Percentiles rank a stretch among this genome's conserved stretches.
phyloP scores from a whole-genome alignment of 1,140 invertebrate species.

The Microplitis mediator region DNA sequence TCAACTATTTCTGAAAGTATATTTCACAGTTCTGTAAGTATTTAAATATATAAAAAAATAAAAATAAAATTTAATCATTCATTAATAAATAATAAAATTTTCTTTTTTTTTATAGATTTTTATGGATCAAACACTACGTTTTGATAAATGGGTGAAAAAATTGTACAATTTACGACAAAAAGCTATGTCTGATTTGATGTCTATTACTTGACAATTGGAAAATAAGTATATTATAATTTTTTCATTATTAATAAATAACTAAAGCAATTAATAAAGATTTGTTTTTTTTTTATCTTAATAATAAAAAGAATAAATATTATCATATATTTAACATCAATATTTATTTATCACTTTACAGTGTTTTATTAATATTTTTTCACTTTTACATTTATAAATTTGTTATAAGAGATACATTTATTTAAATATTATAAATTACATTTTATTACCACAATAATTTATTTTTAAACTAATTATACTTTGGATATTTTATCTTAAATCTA shows the following conservation, averaged over 20 bases:
- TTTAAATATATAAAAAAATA: background rate
- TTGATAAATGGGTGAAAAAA: conserved; percentile 62
- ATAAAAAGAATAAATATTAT: conserved; percentile 1
- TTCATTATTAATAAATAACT: background rate
- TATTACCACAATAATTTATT: background rate
- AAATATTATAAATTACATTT: conserved; percentile 3
- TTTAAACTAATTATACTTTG: background rate
- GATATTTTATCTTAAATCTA: background rate
- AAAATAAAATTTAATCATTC: background rate
- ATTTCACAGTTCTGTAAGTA: conserved; percentile 59
- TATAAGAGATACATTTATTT: conserved; percentile 12
- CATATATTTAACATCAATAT: conserved; percentile 23
- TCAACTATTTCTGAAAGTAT: conserved; percentile 48
- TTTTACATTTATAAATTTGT: conserved; percentile 27
- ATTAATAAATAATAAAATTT: conserved; percentile 11
- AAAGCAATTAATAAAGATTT: too few species aligned
- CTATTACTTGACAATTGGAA: conserved; percentile 34
- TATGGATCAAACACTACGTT: conserved; percentile 53
- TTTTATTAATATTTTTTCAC: conserved; percentile 9
- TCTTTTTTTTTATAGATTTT: conserved; percentile 50
- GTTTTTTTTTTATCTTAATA: too few species aligned
- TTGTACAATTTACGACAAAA: conserved; percentile 58
- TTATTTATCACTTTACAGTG: conserved; percentile 40
- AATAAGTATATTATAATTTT: background rate
- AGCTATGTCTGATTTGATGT: conserved; percentile 47